Conservation (phyloP, 2,888 invertebrate genomes). For the Caenorhabditis sp. region DNA sequence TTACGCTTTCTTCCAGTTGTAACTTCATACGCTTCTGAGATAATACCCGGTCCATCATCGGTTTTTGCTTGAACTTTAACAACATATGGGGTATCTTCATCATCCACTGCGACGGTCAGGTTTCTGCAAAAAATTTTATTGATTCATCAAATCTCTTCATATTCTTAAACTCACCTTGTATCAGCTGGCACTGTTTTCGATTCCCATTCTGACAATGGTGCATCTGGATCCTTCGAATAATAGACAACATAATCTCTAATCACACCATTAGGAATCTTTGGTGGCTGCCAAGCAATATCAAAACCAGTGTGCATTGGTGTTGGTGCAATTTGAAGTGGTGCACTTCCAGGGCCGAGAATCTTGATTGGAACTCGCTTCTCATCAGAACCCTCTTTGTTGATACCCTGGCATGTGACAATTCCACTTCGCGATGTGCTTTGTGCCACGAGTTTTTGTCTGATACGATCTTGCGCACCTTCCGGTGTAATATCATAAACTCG, state of each 20-base stretch:
- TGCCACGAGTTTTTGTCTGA: constrained; percentile 62
- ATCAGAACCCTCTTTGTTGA: constrained; percentile 62
- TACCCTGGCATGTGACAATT: constrained; percentile 60
- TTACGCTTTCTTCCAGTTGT: constrained; percentile 69
- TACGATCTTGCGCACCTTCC: constrained; percentile 58
- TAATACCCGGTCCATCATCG: constrained; percentile 69
- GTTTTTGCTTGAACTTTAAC: constrained; percentile 60
- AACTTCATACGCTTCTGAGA: constrained; percentile 68
- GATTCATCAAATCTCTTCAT: neutral
- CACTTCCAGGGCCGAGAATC: constrained; percentile 66
- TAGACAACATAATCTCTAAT: constrained; percentile 67
- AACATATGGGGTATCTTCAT: constrained; percentile 68
- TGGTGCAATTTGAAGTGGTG: constrained; percentile 59
- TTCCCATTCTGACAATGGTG: constrained; percentile 62
- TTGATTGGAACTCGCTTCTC: constrained; percentile 64
- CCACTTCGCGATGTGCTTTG: constrained; percentile 66
- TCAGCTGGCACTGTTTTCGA: constrained; percentile 61
- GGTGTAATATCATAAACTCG: constrained; percentile 66
- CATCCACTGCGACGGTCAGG: constrained; percentile 52
- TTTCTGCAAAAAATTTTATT: constrained; percentile 29
- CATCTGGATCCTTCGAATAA: constrained; percentile 68
- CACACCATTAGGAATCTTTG: constrained; percentile 64
- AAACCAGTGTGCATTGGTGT: constrained; percentile 67
- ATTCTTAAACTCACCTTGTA: constrained; percentile 3
- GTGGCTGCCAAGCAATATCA: constrained; percentile 66